Conservation (phyloP, 1,140 invertebrate genomes). For the Plodia interpunctella region DNA sequence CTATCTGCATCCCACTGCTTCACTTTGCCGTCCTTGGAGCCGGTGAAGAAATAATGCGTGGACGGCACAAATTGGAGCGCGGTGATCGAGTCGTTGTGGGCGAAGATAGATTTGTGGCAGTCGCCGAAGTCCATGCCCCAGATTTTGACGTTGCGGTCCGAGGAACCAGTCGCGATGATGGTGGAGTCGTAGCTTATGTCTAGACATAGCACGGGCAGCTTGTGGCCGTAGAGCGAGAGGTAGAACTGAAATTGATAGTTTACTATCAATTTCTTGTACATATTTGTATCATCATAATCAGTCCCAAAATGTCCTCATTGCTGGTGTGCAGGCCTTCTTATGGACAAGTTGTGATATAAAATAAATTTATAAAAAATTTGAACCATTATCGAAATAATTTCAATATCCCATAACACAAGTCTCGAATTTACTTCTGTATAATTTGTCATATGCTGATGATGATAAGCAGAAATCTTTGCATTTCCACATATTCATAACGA, state of each 20-base stretch:
- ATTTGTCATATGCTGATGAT: no score
- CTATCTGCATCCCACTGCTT: conserved; percentile 98
- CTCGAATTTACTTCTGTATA: no score
- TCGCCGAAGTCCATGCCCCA: conserved; percentile 99
- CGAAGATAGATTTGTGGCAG: conserved; percentile 92
- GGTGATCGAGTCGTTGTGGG: conserved; percentile 96
- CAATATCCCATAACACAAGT: no score
- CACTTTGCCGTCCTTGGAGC: conserved; percentile 94
- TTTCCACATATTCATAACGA: no score
- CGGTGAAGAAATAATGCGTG: conserved; percentile 96
- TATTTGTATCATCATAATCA: no score
- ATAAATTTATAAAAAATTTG: no score
- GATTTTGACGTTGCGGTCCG: conserved; percentile 97
- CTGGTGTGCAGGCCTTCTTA: no score
- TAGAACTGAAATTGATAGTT: conserved; percentile 88
- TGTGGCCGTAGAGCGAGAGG: conserved; percentile 97
- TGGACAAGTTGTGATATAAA: no score
- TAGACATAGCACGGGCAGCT: conserved; percentile 94
- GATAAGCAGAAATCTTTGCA: no score
- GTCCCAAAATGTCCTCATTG: no score
- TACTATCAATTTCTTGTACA: no score
- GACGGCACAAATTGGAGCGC: conserved; percentile 91
- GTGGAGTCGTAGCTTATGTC: conserved; percentile 96
- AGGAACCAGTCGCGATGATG: conserved; percentile 94
- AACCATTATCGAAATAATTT: no score